phyloP scores from a whole-genome alignment of 2,888 invertebrate species.

The Ecliptopera silaceata region DNA sequence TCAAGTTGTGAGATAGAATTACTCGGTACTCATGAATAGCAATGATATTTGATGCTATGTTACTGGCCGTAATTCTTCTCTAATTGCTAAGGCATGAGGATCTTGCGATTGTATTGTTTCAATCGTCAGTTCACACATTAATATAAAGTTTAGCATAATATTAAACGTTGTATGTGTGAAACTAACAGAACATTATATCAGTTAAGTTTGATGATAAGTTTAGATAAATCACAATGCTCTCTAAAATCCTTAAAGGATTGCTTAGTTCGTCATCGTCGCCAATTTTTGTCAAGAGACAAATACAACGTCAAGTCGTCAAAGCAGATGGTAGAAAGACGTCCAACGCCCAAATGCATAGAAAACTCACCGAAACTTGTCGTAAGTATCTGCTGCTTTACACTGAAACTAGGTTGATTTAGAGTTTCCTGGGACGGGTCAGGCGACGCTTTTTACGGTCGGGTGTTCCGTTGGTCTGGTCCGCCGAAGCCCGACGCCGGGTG shows the following conservation, averaged over 20 bases:
- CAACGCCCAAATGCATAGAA: neutral
- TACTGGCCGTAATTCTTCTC: constrained; percentile 13
- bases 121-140: constrained; percentile 12
- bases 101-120: constrained; percentile 19
- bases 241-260: neutral
- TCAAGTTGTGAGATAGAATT: constrained; percentile 5
- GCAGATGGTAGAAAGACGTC: neutral
- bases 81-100: constrained; percentile 10
- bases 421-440: constrained; percentile 74
- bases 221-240: constrained; percentile 19
- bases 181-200: neutral
- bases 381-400: neutral
- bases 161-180: neutral
- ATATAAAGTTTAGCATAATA: neutral
- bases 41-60: no score
- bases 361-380: constrained; percentile 17
- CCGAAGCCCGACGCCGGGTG: constrained; percentile 67
- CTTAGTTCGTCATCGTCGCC: neutral
- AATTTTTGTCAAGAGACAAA: constrained; percentile 1
- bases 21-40: no score
- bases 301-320: neutral
- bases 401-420: constrained; percentile 44
- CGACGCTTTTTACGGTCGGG: constrained; percentile 79
- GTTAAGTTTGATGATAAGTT: constrained; percentile 14
- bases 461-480: constrained; percentile 56